Conservation (phyloP, 2,797 vertebrate species). For the Alca torda region DNA sequence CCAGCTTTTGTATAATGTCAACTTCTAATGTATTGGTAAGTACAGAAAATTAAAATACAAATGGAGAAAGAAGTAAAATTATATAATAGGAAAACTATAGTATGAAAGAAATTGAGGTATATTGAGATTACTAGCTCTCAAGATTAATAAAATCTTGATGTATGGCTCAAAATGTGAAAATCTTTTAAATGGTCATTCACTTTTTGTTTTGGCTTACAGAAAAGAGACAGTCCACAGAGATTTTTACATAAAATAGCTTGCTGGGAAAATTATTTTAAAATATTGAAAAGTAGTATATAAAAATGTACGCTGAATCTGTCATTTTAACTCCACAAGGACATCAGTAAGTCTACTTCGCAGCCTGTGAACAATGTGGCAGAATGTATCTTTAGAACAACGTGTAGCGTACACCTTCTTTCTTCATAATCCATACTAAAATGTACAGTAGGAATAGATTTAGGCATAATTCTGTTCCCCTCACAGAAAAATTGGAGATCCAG, state of each 20-base stretch:
- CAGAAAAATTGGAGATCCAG: background rate
- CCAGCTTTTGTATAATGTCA: background rate
- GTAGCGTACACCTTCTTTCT: background rate
- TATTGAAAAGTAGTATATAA: background rate
- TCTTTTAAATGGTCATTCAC: background rate
- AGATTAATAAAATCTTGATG: background rate
- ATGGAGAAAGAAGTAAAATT: background rate
- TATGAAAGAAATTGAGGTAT: background rate
- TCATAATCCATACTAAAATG: background rate
- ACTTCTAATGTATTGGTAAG: background rate
- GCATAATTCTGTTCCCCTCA: background rate
- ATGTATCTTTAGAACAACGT: background rate
- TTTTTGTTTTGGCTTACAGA: background rate
- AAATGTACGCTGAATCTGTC: background rate
- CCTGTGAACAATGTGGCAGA: background rate
- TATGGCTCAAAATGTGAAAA: background rate
- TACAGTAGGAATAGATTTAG: background rate
- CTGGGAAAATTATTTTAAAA: slow-evolving; percentile 7
- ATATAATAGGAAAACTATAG: background rate
- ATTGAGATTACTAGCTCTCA: background rate
- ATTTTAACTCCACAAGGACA: background rate
- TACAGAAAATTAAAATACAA: background rate
- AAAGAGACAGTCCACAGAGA: background rate
- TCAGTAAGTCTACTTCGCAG: accelerated
- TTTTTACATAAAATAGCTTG: background rate